A percentile compares a stretch with the other conserved stretches of the same genome.
Conservation (phyloP, 2,113 vertebrate genomes). For the Toxotes jaculatrix region DNA sequence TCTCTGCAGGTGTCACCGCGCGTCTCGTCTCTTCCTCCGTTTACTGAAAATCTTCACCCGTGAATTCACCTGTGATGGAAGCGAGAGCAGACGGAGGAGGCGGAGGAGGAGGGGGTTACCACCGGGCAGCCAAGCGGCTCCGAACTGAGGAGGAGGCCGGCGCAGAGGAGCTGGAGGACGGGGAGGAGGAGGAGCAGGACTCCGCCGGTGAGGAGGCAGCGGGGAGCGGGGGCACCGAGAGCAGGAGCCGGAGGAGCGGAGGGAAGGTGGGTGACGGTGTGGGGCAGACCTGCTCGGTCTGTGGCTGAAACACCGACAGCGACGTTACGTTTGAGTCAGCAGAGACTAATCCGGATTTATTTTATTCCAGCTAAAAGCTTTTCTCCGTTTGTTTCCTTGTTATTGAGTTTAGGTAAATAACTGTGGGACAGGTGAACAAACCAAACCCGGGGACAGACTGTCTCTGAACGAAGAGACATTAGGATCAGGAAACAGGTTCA, state of each 20-base stretch:
- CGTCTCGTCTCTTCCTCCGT: slow-evolving; percentile 17
- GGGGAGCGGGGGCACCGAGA: slow-evolving; percentile 9
- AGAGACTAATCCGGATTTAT: too few species aligned
- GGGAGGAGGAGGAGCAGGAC: slow-evolving; percentile 37
- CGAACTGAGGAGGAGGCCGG: slow-evolving; percentile 44
- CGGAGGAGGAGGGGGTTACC: slow-evolving; percentile 35
- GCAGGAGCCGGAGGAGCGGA: slow-evolving; percentile 32
- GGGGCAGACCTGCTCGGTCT: too few species aligned
- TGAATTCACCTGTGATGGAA: slow-evolving; percentile 52
- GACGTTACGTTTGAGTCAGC: too few species aligned
- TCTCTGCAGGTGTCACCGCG: slow-evolving; percentile 4
- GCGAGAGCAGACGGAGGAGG: slow-evolving; percentile 17
- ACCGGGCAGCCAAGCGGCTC: slow-evolving; percentile 55
- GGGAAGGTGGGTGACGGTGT: slow-evolving; percentile 37
- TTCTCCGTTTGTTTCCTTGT: too few species aligned
- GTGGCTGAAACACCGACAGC: too few species aligned
- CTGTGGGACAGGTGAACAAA: too few species aligned
- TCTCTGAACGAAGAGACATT: too few species aligned
- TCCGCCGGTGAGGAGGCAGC: slow-evolving; percentile 37
- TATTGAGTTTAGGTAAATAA: too few species aligned
- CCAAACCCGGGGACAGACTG: neutral
- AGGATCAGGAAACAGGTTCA: too few species aligned
- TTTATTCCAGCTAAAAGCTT: too few species aligned
- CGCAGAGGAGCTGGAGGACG: slow-evolving; percentile 50
- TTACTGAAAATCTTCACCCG: neutral